These are phyloP conservation scores for Danio kyathit DNA, from an alignment of 2,797 vertebrate species.

Conservation along the genomic window DNA sequence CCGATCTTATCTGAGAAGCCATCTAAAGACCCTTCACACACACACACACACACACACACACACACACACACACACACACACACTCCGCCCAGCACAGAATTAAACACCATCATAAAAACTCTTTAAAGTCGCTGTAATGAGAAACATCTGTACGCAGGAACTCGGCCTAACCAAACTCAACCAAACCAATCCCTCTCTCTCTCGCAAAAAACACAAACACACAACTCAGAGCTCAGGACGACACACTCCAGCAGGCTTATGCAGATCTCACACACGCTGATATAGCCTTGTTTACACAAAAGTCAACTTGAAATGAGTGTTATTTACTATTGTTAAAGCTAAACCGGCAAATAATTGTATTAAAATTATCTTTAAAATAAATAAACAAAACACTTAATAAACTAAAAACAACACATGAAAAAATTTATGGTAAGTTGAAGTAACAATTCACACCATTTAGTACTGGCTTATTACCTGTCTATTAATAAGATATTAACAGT, in stretches of 20 bases:
- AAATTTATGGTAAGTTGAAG: too few species aligned
- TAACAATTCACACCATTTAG: too few species aligned
- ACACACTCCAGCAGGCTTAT: slow-evolving; percentile 28
- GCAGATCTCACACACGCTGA: slow-evolving; percentile 49
- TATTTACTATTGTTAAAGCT: too few species aligned
- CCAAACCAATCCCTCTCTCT: slow-evolving; percentile 49
- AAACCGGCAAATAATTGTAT: too few species aligned
- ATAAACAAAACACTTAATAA: too few species aligned
- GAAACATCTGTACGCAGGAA: slow-evolving; percentile 81
- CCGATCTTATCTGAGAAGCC: slow-evolving; percentile 53
- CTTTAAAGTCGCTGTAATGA: slow-evolving; percentile 83
- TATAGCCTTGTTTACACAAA: background rate
- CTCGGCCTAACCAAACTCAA: slow-evolving; percentile 60
- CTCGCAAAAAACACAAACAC: slow-evolving; percentile 47
- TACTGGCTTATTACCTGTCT: too few species aligned
- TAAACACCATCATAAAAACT: slow-evolving; percentile 74
- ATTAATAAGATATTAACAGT: too few species aligned
- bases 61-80: slow-evolving; percentile 67
- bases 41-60: slow-evolving; percentile 66
- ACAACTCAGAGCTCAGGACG: slow-evolving; percentile 62
- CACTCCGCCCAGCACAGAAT: slow-evolving; percentile 53
- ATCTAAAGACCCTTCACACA: slow-evolving; percentile 50
- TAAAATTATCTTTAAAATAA: too few species aligned
- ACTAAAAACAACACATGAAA: too few species aligned
- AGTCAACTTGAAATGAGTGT: too few species aligned